Evolutionary conservation across 2,888 invertebrate genomes (phyloP).

Genomic region (Buathra laborator): DNA sequence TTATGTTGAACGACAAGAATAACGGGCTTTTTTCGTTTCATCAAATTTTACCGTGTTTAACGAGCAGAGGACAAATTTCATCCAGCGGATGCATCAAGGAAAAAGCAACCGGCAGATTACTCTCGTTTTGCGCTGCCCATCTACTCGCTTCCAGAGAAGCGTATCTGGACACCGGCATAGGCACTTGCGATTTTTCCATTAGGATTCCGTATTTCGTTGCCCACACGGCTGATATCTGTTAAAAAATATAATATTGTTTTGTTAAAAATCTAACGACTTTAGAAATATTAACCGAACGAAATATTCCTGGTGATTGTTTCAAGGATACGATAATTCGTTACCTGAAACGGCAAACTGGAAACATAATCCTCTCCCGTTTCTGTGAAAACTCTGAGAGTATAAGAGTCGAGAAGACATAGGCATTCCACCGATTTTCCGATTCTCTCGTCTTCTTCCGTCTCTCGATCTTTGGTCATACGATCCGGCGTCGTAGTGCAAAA

Average conservation of each 20-base stretch:
- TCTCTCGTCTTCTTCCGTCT: slow-evolving; percentile 85
- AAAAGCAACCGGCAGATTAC: slow-evolving; percentile 91
- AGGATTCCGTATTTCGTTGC: slow-evolving; percentile 94
- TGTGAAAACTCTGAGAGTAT: slow-evolving; percentile 92
- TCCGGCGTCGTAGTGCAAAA: slow-evolving; percentile 86
- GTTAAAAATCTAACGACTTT: slow-evolving; percentile 27
- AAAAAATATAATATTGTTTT: slow-evolving; percentile 73
- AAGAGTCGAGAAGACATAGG: slow-evolving; percentile 91
- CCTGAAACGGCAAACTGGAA: slow-evolving; percentile 91
- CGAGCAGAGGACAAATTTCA: slow-evolving; percentile 94
- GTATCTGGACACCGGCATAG: slow-evolving; percentile 74
- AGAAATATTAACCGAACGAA: background rate
- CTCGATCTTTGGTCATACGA: slow-evolving; percentile 86
- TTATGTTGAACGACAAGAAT: too few species aligned
- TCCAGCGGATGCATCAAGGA: slow-evolving; percentile 96
- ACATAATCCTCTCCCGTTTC: slow-evolving; percentile 93
- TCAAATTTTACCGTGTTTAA: slow-evolving; percentile 87
- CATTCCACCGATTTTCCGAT: slow-evolving; percentile 88
- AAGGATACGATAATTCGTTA: slow-evolving; percentile 71
- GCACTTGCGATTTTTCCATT: slow-evolving; percentile 88
- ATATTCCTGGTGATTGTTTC: too few species aligned
- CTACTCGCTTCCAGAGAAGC: slow-evolving; percentile 79
- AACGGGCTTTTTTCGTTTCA: background rate
- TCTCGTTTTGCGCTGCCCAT: slow-evolving; percentile 75
- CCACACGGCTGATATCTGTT: slow-evolving; percentile 93